phyloP scores from a whole-genome alignment of 2,888 invertebrate species.

The Capitulum mitella region DNA sequence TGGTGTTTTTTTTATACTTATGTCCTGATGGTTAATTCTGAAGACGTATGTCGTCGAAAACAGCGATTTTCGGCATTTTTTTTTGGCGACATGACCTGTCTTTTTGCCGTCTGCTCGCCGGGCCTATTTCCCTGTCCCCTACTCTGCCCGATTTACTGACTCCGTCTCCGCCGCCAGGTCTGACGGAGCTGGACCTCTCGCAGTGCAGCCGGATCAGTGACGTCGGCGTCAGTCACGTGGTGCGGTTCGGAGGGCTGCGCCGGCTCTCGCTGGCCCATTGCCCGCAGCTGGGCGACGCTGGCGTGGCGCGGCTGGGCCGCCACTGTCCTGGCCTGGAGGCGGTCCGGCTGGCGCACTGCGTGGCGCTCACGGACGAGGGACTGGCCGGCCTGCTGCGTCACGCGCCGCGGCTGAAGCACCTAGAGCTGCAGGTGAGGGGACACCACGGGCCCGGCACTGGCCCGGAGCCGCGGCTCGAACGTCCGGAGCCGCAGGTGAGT shows the following conservation, averaged over 20 bases:
- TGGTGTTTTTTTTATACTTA: too few relatives aligned
- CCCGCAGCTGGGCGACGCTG: slow-evolving; percentile 1
- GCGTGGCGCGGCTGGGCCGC: neutral
- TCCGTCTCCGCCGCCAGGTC: slow-evolving; percentile 2
- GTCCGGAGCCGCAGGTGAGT: too few relatives aligned
- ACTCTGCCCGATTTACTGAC: too few relatives aligned
- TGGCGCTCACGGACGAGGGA: neutral
- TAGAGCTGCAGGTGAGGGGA: neutral
- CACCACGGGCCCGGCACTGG: too few relatives aligned
- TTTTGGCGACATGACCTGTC: too few relatives aligned
- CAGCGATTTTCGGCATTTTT: too few relatives aligned
- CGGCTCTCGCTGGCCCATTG: slow-evolving; percentile 8
- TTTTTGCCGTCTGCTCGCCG: too few relatives aligned
- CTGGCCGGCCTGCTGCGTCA: neutral
- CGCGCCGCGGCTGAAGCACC: neutral
- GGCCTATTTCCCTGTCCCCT: too few relatives aligned
- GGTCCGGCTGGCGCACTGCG: neutral
- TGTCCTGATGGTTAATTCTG: too few relatives aligned
- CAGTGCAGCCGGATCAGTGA: neutral
- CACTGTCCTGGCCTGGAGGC: neutral
- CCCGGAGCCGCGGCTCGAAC: too few relatives aligned
- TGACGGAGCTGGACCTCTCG: slow-evolving; percentile 13
- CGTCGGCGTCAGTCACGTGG: neutral
- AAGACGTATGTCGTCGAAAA: too few relatives aligned
- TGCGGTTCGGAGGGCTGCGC: neutral